Evolutionary conservation across 2,888 invertebrate genomes (phyloP).

Genomic region (Spicauda simplicius): DNA sequence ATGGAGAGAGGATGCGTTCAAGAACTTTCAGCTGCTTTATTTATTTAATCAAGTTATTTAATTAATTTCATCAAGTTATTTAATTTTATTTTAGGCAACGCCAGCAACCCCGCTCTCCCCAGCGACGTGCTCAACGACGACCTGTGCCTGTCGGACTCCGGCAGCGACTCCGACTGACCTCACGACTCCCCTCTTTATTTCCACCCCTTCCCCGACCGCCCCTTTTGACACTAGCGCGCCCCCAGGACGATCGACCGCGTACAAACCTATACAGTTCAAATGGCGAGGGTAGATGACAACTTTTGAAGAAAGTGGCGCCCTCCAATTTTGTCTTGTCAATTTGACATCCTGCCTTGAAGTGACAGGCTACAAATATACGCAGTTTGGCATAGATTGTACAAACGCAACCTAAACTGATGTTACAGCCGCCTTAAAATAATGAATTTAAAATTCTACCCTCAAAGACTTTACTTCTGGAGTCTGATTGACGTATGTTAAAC

Average conservation of each 20-base stretch:
- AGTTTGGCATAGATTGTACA: too few species aligned
- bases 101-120: conserved; percentile 73
- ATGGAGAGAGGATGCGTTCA: too few species aligned
- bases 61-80: too few species aligned
- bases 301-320: not conserved
- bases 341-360: too few species aligned
- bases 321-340: not conserved
- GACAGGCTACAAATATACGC: too few species aligned
- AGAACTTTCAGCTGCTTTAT: too few species aligned
- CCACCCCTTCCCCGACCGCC: conserved; percentile 32
- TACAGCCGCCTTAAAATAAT: not conserved
- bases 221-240: conserved; percentile 17
- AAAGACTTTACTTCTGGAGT: not conserved
- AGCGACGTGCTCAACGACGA: conserved; percentile 92
- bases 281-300: not conserved
- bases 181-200: conserved; percentile 50
- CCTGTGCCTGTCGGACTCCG: conserved; percentile 94
- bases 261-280: not conserved
- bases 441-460: not conserved
- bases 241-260: conserved; percentile 3
- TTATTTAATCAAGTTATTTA: too few species aligned
- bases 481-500: not conserved
- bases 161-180: conserved; percentile 90
- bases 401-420: not conserved
- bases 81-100: conserved; percentile 55